phyloP scores from a whole-genome alignment of 2,113 vertebrate genomes.

The Paracanthobrama guichenoti region DNA sequence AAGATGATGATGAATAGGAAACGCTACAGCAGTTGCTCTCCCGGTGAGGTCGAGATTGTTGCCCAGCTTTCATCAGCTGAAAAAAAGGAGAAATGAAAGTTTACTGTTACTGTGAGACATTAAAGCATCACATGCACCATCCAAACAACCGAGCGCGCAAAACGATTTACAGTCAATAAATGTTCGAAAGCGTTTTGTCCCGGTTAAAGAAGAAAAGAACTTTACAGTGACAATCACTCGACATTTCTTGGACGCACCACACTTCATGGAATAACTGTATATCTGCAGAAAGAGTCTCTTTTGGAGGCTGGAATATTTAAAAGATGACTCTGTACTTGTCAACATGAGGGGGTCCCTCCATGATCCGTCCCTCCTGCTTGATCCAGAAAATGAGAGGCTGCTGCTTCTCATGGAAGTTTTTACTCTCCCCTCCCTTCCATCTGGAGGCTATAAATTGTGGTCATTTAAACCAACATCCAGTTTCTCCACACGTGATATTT shows the following conservation, averaged over 20 bases:
- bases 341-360: conserved; percentile 66
- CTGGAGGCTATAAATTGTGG: conserved; percentile 67
- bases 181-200: not conserved
- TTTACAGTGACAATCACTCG: not conserved
- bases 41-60: not conserved
- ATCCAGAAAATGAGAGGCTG: conserved; percentile 73
- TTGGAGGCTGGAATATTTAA: not conserved
- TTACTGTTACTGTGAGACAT: not conserved
- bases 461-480: conserved; percentile 77
- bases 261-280: not conserved
- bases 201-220: not conserved
- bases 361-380: conserved; percentile 66
- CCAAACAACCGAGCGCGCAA: not conserved
- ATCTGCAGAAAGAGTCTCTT: not conserved
- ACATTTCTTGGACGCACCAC: not conserved
- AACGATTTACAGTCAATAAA: not conserved
- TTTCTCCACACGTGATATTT: conserved; percentile 82
- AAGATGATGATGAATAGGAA: conserved; percentile 44
- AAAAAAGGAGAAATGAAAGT: not conserved
- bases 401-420: conserved; percentile 71
- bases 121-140: not conserved
- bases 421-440: conserved; percentile 71
- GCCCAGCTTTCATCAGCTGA: conserved; percentile 46
- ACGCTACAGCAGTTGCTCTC: conserved; percentile 30
- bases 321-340: conserved; percentile 66